Evolutionary conservation across 1,140 invertebrate genomes (phyloP).

Genomic region (Bathynomus jamesi): DNA sequence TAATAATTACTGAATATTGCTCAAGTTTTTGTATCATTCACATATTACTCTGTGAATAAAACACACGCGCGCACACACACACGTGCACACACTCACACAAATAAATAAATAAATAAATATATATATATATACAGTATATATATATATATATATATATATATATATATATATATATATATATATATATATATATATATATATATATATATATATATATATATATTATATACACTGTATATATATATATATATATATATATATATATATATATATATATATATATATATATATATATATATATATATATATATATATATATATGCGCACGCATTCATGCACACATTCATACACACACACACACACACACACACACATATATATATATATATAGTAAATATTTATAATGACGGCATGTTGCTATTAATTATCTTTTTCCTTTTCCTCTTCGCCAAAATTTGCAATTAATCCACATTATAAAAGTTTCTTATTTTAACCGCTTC

Average conservation of each 20-base stretch:
- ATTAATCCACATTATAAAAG: too few species aligned
- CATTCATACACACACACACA: neutral
- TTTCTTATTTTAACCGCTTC: too few species aligned
- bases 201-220: neutral
- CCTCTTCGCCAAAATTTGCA: too few species aligned
- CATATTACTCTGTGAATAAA: too few species aligned
- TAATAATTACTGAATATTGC: too few species aligned
- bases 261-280: neutral
- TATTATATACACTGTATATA: neutral
- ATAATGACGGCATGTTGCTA: too few species aligned
- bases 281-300: neutral
- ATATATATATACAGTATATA: neutral
- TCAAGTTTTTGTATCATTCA: too few species aligned
- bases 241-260: neutral
- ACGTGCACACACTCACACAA: too few species aligned
- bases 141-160: constrained; percentile 3
- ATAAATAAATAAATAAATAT: neutral
- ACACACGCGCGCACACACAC: too few species aligned
- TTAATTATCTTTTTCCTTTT: too few species aligned
- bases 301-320: neutral
- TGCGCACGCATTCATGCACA: neutral
- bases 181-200: constrained; percentile 3
- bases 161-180: constrained; percentile 3
- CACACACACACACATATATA: neutral
- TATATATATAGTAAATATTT: neutral